A percentile compares a stretch with the other conserved stretches of the same genome.
These are phyloP conservation scores for Sisor rabdophorus DNA, from an alignment of 2,113 vertebrate species.

Conservation along the genomic window DNA sequence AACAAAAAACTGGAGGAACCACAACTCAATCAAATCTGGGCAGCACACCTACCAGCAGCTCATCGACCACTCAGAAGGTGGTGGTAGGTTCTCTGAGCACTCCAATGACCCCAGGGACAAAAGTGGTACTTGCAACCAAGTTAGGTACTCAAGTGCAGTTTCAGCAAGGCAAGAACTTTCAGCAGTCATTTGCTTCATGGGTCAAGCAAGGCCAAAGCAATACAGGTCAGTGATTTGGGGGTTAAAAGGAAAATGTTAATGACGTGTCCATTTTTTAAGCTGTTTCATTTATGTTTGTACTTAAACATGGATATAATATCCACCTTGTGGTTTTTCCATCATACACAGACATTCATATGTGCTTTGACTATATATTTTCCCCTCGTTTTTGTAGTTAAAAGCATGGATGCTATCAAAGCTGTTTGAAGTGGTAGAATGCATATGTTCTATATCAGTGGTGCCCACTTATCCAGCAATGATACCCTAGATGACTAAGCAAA, in stretches of 20 bases:
- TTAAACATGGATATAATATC: neutral
- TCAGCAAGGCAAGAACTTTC: conserved; percentile 97
- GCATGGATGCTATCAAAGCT: conserved; percentile 10
- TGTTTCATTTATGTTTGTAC: neutral
- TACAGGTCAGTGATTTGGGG: conserved; percentile 73
- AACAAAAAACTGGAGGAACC: conserved; percentile 73
- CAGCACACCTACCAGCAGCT: conserved; percentile 69
- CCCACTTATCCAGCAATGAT: conserved; percentile 49
- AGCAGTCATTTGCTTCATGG: conserved; percentile 96
- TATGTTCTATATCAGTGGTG: conserved; percentile 54
- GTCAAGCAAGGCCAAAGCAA: conserved; percentile 93
- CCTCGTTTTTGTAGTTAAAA: conserved; percentile 8
- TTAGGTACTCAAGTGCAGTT: conserved; percentile 89
- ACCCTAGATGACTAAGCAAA: too few species aligned
- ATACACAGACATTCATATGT: neutral
- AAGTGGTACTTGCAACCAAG: conserved; percentile 91
- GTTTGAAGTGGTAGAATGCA: neutral
- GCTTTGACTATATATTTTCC: neutral
- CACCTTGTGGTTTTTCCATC: neutral
- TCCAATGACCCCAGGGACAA: conserved; percentile 80
- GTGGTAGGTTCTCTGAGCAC: conserved; percentile 75
- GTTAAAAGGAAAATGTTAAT: neutral
- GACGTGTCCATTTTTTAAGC: neutral
- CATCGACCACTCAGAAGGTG: conserved; percentile 77
- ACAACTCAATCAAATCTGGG: conserved; percentile 64